These are phyloP conservation scores for Bombus fervidus DNA, from an alignment of 1,140 invertebrate species.

Conservation along the genomic window DNA sequence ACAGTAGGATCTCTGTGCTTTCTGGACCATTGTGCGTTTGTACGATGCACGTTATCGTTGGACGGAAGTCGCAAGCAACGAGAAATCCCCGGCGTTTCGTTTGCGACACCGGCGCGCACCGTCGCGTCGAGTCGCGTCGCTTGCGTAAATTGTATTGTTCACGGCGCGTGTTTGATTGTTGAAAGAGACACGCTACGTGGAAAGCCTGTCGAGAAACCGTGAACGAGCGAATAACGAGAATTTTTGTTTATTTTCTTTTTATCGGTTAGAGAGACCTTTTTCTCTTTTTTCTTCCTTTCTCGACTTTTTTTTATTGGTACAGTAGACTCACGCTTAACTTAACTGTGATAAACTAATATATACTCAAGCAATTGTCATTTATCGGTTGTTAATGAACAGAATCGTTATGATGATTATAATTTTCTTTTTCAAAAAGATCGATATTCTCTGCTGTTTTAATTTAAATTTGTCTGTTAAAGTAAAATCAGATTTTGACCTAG, in stretches of 20 bases:
- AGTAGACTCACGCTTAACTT: too few species aligned
- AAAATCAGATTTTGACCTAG: too few species aligned
- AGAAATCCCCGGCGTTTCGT: background rate
- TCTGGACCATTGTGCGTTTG: conserved; percentile 10
- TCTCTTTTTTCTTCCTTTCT: background rate
- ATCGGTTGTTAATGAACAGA: too few species aligned
- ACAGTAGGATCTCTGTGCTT: conserved; percentile 28
- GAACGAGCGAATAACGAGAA: background rate
- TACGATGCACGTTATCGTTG: conserved; percentile 26
- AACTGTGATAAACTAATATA: too few species aligned
- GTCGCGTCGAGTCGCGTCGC: background rate
- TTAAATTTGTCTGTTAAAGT: too few species aligned
- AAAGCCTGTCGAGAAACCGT: background rate
- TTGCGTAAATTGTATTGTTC: conserved; percentile 47
- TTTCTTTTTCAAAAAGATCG: too few species aligned
- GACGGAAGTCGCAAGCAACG: conserved; percentile 37
- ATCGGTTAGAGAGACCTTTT: too few species aligned
- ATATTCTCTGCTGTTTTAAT: too few species aligned
- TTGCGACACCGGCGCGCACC: background rate
- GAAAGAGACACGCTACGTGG: conserved; percentile 3
- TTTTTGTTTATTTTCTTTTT: background rate
- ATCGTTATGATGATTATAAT: too few species aligned
- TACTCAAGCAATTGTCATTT: too few species aligned
- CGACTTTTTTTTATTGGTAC: background rate
- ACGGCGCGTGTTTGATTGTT: conserved; percentile 6